These are phyloP conservation scores for Chymomyza costata DNA, from an alignment of 1,140 invertebrate species.

Conservation along the genomic window DNA sequence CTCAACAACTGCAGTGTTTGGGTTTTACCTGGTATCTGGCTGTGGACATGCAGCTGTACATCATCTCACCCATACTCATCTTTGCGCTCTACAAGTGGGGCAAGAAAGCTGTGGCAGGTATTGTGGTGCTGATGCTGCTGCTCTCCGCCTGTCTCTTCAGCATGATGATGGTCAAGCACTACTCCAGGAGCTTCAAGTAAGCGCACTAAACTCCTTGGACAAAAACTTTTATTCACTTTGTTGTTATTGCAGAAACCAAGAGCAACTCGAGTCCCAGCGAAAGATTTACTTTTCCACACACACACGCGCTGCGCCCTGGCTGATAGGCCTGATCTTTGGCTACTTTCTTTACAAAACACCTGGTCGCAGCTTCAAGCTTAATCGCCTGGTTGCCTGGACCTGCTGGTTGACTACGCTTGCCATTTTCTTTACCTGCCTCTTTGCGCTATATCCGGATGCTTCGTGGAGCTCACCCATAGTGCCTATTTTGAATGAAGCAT, in stretches of 20 bases:
- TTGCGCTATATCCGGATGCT: conserved; percentile 58
- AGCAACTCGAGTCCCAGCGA: conserved; percentile 8
- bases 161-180: conserved; percentile 38
- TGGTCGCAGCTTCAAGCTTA: conserved; percentile 21
- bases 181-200: conserved; percentile 32
- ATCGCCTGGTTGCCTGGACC: conserved; percentile 4
- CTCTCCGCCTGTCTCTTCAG: conserved; percentile 42
- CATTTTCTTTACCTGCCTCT: conserved; percentile 53
- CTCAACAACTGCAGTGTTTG: conserved; percentile 83
- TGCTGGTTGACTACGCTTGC: conserved; percentile 49
- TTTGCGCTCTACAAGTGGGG: conserved; percentile 81
- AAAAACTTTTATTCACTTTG: no score
- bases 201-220: background rate
- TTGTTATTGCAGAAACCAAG: no score
- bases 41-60: conserved; percentile 89
- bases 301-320: conserved; percentile 49
- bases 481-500: conserved; percentile 75
- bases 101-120: conserved; percentile 30
- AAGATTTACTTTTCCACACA: conserved; percentile 49
- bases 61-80: conserved; percentile 84
- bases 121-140: conserved; percentile 30
- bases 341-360: conserved; percentile 44
- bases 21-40: conserved; percentile 92
- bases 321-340: conserved; percentile 50
- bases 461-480: conserved; percentile 38